Conservation (phyloP, 2,113 vertebrate genomes). For the Ranitomeya variabilis region DNA sequence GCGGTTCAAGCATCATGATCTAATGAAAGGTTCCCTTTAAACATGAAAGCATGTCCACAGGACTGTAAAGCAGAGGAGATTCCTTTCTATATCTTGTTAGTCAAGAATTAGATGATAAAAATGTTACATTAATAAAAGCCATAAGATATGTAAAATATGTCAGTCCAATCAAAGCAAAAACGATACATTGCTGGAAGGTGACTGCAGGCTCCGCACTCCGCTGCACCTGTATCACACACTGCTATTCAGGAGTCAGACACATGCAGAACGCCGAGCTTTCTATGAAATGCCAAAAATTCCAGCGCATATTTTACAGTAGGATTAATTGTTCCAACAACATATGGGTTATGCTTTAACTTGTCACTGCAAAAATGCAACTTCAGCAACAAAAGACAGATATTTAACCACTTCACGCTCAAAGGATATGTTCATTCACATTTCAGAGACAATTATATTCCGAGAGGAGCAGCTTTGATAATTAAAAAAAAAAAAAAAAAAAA, state of each 20-base stretch:
- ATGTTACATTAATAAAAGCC: not conserved
- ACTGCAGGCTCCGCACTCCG: not conserved
- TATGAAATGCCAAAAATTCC: slow-evolving; percentile 74
- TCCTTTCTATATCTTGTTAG: too few relatives aligned
- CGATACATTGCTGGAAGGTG: not conserved
- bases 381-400: slow-evolving; percentile 26
- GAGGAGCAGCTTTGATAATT: not conserved
- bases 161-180: not conserved
- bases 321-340: slow-evolving; percentile 58
- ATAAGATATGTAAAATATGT: not conserved
- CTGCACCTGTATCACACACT: not conserved
- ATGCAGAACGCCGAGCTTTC: not conserved
- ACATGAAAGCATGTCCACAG: too few relatives aligned
- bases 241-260: not conserved
- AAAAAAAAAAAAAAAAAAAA: not conserved
- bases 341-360: slow-evolving; percentile 66
- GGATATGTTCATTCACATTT: not conserved
- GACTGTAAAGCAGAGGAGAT: too few relatives aligned
- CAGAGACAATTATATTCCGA: not conserved
- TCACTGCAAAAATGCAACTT: slow-evolving; percentile 63
- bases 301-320: slow-evolving; percentile 61
- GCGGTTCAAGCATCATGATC: too few relatives aligned
- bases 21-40: too few relatives aligned
- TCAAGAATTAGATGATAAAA: not conserved
- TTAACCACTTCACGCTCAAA: slow-evolving; percentile 25